Evolutionary conservation across 2,888 invertebrate species (phyloP).

Genomic region (Tholera decimalis): DNA sequence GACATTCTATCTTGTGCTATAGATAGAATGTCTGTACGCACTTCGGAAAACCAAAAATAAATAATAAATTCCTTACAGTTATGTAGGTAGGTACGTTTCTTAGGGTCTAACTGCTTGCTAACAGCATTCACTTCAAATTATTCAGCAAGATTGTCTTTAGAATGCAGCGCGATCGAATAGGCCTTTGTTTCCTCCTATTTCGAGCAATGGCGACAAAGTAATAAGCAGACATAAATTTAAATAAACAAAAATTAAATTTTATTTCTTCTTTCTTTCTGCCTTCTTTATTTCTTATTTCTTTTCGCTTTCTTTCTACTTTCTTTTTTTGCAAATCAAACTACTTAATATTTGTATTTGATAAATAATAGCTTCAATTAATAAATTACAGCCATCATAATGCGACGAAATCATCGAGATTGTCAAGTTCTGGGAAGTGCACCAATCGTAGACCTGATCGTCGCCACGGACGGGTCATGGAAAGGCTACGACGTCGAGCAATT

Average conservation of each 20-base stretch:
- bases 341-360: background rate
- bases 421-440: conserved; percentile 78
- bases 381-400: conserved; percentile 77
- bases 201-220: background rate
- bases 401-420: conserved; percentile 80
- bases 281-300: too few relatives aligned
- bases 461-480: conserved; percentile 92
- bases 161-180: conserved; percentile 27
- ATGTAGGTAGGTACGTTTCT: too few relatives aligned
- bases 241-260: too few relatives aligned
- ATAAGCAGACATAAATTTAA: too few relatives aligned
- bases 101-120: conserved; percentile 21
- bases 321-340: background rate
- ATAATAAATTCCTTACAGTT: conserved; percentile 27
- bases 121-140: conserved; percentile 23
- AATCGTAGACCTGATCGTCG: conserved; percentile 90
- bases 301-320: too few relatives aligned
- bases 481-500: conserved; percentile 90
- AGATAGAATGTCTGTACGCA: too few relatives aligned
- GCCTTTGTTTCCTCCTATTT: conserved; percentile 18
- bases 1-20: background rate
- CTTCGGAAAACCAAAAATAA: too few relatives aligned
- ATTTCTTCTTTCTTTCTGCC: too few relatives aligned
- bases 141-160: conserved; percentile 4
- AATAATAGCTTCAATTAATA: background rate